Conservation (phyloP, 2,797 vertebrate species). For the Sparus aurata region DNA sequence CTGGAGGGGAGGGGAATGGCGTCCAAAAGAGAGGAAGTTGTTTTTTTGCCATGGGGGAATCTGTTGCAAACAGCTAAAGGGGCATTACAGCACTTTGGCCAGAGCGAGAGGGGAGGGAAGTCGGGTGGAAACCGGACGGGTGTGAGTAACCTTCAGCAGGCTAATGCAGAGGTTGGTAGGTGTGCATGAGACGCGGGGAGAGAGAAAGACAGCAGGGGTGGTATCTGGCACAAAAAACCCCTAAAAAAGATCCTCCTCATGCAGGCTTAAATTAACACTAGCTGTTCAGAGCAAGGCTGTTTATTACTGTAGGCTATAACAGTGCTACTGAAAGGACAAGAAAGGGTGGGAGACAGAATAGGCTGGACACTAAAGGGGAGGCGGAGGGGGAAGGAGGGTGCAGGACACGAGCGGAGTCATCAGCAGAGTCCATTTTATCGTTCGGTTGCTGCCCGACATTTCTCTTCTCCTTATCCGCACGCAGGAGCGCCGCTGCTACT, state of each 20-base stretch:
- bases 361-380: conserved; percentile 61
- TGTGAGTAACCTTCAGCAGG: conserved; percentile 72
- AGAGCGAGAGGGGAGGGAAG: conserved; percentile 49
- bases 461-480: conserved; percentile 53
- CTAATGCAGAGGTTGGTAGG: conserved; percentile 73
- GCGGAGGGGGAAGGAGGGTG: conserved; percentile 54
- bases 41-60: conserved; percentile 61
- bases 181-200: conserved; percentile 45
- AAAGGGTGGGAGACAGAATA: conserved; percentile 71
- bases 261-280: conserved; percentile 66
- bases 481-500: conserved; percentile 28
- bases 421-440: conserved; percentile 75
- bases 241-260: conserved; percentile 55
- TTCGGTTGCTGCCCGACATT: conserved; percentile 61
- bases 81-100: conserved; percentile 72
- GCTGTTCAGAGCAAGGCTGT: conserved; percentile 59
- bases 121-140: conserved; percentile 57
- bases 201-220: conserved; percentile 52
- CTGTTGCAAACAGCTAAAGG: conserved; percentile 67
- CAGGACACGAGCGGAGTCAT: conserved; percentile 72
- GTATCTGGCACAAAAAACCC: conserved; percentile 61
- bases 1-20: conserved; percentile 72
- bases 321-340: conserved; percentile 69
- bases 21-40: conserved; percentile 90
- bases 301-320: conserved; percentile 68